A percentile compares a stretch with the other conserved stretches of the same genome.
phyloP scores from a whole-genome alignment of 2,113 vertebrate species.

The Empidonax traillii region DNA sequence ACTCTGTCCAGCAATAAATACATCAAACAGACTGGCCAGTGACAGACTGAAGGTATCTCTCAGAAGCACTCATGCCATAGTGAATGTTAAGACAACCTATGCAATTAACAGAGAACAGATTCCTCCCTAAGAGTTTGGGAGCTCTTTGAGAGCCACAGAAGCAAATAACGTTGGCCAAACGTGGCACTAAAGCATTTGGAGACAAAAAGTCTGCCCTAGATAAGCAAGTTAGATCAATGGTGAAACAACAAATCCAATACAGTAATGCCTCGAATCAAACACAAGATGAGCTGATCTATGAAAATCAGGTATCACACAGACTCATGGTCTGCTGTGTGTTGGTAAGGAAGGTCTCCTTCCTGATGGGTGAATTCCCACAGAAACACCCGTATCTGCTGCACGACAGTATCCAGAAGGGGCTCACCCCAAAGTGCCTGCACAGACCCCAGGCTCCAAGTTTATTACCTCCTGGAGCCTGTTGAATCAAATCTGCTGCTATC shows the following conservation, averaged over 20 bases:
- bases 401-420: neutral
- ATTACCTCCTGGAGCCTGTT: neutral
- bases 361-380: neutral
- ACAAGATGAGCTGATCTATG: neutral
- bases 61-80: neutral
- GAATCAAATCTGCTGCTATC: neutral
- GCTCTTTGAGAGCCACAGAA: neutral
- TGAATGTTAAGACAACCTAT: neutral
- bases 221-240: neutral
- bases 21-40: neutral
- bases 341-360: neutral
- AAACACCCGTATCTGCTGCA: fast-evolving
- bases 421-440: fast-evolving
- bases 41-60: neutral
- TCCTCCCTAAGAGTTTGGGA: neutral
- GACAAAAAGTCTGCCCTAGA: slow-evolving; percentile 19
- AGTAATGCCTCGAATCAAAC: neutral
- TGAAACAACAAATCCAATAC: neutral
- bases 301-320: neutral
- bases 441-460: neutral
- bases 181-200: neutral
- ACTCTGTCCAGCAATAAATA: neutral
- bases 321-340: neutral
- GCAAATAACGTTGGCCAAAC: neutral
- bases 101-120: neutral